A percentile compares a stretch with the other conserved stretches of the same genome.
Evolutionary conservation across 92 coral and sea anemone genomes (phyloP).

Genomic region (Phenganax marumi): DNA sequence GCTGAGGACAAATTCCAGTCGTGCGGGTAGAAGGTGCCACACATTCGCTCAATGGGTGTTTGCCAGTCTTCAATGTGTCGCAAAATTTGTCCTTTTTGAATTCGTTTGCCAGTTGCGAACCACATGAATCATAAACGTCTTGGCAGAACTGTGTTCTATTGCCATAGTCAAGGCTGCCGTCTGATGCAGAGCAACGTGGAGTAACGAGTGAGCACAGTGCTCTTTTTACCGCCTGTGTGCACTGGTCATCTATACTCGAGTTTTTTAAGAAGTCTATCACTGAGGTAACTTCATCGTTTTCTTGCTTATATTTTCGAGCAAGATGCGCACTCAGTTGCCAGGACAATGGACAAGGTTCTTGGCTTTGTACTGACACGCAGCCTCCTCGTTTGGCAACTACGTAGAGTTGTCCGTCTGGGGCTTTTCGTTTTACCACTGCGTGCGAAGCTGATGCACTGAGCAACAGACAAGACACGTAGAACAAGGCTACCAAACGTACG

Average conservation of each 20-base stretch:
- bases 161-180: background rate
- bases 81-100: no score
- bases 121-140: background rate
- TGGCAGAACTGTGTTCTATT: background rate
- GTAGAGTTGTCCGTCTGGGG: background rate
- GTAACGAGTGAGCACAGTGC: background rate
- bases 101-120: no score
- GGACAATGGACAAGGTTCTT: background rate
- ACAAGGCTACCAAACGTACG: background rate
- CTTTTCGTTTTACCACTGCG: background rate
- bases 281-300: background rate
- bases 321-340: background rate
- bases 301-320: background rate
- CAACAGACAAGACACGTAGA: background rate
- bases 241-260: background rate
- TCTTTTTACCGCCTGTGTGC: background rate
- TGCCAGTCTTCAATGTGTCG: background rate
- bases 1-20: background rate
- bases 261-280: background rate
- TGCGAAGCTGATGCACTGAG: background rate
- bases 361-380: background rate
- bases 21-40: background rate
- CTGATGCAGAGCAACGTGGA: constrained; percentile 4
- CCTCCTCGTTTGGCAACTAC: background rate
- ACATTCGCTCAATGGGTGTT: background rate